Evolutionary conservation across 92 coral and sea anemone species (phyloP).

Genomic region (Phenganax stokvisi): DNA sequence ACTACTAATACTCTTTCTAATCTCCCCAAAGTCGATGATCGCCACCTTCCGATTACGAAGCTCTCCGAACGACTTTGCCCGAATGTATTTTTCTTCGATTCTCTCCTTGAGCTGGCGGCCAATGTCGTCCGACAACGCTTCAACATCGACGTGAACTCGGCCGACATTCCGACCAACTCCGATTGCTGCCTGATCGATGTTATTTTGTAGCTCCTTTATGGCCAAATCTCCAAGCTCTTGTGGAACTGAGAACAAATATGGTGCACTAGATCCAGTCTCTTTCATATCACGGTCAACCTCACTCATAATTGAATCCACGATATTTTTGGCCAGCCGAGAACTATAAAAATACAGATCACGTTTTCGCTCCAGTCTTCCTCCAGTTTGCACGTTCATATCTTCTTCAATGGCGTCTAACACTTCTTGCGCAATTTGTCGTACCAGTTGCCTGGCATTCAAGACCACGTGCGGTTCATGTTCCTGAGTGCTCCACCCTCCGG

Average conservation of each 20-base stretch:
- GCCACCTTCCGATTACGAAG: constrained; percentile 17
- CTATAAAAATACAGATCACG: constrained; percentile 29
- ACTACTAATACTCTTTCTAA: constrained; percentile 21
- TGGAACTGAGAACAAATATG: constrained; percentile 30
- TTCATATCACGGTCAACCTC: constrained; percentile 29
- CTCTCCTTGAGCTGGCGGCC: constrained; percentile 30
- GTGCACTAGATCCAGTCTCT: constrained; percentile 17
- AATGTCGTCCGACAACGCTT: constrained; percentile 20
- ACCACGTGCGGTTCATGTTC: constrained; percentile 30
- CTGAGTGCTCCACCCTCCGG: constrained; percentile 23
- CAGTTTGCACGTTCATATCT: constrained; percentile 33
- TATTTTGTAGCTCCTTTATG: constrained; percentile 2
- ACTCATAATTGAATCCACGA: constrained; percentile 25
- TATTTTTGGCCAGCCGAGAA: constrained; percentile 26
- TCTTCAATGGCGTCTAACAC: constrained; percentile 28
- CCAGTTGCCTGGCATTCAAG: constrained; percentile 1
- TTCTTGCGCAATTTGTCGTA: background rate
- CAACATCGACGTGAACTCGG: constrained; percentile 32
- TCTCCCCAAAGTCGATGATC: constrained; percentile 26
- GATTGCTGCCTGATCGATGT: constrained; percentile 27
- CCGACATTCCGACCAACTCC: constrained; percentile 20
- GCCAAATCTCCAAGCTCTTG: constrained; percentile 21
- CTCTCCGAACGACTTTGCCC: constrained; percentile 26
- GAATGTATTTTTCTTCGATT: constrained; percentile 23
- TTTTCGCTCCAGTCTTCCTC: constrained; percentile 22